Evolutionary conservation across 2,888 invertebrate species (phyloP), one percentile per base, ranked within the genome.

Genomic region (Petrolisthes cinctipes): DNA sequence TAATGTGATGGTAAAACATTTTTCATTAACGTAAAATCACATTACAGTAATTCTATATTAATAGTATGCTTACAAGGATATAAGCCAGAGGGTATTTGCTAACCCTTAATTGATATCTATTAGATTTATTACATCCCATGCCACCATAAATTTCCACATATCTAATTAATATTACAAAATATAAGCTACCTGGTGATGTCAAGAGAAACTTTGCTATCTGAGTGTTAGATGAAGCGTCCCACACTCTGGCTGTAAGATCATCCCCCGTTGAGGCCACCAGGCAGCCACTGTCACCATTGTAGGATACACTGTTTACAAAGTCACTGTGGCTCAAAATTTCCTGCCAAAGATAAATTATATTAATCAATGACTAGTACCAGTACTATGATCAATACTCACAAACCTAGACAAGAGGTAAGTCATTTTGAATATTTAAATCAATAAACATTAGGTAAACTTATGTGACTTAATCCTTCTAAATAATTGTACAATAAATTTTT

Each of bases 221-320:
- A 17, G 53, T 76, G 61, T 85, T 79, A 4, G 84, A 76, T n/a
- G 68, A 56, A 20, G 83, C 76, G 66, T 86, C 80, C 89, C 89
- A 89, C 37, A 89, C 89, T 23, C 84, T 66, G 6, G 85, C 86
- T 6, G 84, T 84, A 20, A 89, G 82, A 61, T 89, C 89, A 68
- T 89, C 89, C 14, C 86, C 86, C 2, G 86, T 56, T 17, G 89
- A 89, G 73, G 89, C 89, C 56, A 86, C 89, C 37, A 89, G 57
- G 54, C 54, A 78, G 11, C 86, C 86, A 61, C 71, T 82, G 54
- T 89, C 89, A 57, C 89, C 89, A 53, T 85, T 89, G 80, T 89
- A 89, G 14, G 86, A 61, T 37, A 89, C 85, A 71, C 89, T 86
- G 51, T 89, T 89, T 7, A 89, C 84, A 76, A 86, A 84, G 78